Conservation (phyloP, 1,140 invertebrate species). For the Copidosoma floridanum region DNA sequence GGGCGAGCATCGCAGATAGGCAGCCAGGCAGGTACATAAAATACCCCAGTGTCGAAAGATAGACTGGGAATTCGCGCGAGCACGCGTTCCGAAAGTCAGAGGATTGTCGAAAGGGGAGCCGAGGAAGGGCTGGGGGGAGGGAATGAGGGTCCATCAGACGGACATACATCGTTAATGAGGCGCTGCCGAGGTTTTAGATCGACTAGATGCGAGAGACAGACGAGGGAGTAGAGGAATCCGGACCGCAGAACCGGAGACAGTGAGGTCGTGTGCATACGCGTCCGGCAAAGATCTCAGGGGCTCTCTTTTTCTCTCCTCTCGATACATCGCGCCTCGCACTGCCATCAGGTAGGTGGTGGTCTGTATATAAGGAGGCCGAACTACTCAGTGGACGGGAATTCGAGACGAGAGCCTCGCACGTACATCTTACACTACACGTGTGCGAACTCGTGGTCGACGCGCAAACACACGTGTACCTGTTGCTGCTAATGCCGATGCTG, state of each 20-base stretch:
- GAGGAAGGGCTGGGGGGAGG: not conserved
- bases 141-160: slow-evolving; percentile 1
- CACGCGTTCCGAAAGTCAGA: slow-evolving; percentile 6
- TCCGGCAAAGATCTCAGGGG: slow-evolving; percentile 33
- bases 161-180: slow-evolving; percentile 43
- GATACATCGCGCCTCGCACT: slow-evolving; percentile 6
- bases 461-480: no score
- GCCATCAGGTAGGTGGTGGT: not conserved
- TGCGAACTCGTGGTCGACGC: slow-evolving; percentile 33
- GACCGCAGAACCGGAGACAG: slow-evolving; percentile 20
- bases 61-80: slow-evolving; percentile 5
- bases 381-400: slow-evolving; percentile 27
- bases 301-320: slow-evolving; percentile 3
- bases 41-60: not conserved
- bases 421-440: no score
- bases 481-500: no score
- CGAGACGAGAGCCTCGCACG: no score
- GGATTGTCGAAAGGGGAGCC: not conserved
- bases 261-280: not conserved
- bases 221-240: slow-evolving; percentile 33
- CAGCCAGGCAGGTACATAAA: no score
- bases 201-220: slow-evolving; percentile 35
- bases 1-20: no score
- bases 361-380: slow-evolving; percentile 2
- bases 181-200: slow-evolving; percentile 31